phyloP scores from a whole-genome alignment of 2,113 vertebrate genomes.

The Lucifuga dentata region DNA sequence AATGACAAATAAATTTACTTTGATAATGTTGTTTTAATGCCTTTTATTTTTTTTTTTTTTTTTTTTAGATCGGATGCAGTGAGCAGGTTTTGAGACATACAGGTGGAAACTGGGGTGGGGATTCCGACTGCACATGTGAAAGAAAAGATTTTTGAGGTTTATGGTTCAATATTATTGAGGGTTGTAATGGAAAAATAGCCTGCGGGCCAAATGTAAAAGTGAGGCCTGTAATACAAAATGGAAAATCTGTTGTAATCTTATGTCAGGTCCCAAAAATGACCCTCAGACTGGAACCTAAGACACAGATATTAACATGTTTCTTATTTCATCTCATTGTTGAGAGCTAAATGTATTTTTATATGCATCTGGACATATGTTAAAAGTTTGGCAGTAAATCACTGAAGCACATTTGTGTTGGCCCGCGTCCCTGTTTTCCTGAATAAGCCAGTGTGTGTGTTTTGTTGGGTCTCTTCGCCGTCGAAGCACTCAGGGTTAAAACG shows the following conservation, averaged over 20 bases:
- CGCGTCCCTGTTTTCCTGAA: conserved; percentile 69
- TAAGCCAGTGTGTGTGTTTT: conserved; percentile 59
- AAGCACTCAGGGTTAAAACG: conserved; percentile 73
- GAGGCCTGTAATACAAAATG: conserved; percentile 63
- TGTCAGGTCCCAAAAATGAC: conserved; percentile 65
- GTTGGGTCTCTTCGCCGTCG: conserved; percentile 47
- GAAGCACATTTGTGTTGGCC: conserved; percentile 79
- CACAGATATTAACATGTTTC: conserved; percentile 56
- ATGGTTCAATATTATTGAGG: conserved; percentile 43
- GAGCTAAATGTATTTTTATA: conserved; percentile 59
- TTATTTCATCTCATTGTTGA: conserved; percentile 78
- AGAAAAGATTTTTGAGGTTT: conserved; percentile 45
- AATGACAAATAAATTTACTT: conserved; percentile 40
- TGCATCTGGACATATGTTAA: conserved; percentile 80
- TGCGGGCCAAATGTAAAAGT: conserved; percentile 62
- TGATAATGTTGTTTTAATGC: conserved; percentile 30
- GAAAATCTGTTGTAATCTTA: conserved; percentile 69
- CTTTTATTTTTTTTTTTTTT: too few species aligned
- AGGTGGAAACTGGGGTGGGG: too few species aligned
- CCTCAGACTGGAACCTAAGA: conserved; percentile 62
- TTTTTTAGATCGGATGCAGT: conserved; percentile 26
- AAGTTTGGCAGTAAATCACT: conserved; percentile 79
- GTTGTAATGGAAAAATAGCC: conserved; percentile 66
- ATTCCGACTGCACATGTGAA: conserved; percentile 27
- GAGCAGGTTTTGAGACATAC: too few species aligned